Evolutionary conservation across 23 tunicate species (phyloP).

Genomic region (Halocynthia aurantium): DNA sequence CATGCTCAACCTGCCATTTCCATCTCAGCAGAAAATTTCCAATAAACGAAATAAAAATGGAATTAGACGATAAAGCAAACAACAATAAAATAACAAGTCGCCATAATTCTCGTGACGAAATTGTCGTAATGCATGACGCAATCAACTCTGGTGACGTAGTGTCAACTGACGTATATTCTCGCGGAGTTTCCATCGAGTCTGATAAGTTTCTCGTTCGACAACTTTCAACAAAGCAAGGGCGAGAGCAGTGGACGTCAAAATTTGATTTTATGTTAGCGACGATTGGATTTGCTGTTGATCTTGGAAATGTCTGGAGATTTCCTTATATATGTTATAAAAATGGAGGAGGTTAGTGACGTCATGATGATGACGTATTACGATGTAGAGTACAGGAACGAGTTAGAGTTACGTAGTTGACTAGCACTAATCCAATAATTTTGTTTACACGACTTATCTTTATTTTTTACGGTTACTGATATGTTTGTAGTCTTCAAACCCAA

Average conservation of each 20-base stretch:
- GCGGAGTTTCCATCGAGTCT: conserved; percentile 19
- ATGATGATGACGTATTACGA: too few species aligned
- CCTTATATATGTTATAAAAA: conserved; percentile 72
- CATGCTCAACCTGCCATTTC: too few species aligned
- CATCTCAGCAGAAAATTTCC: too few species aligned
- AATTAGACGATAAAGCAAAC: conserved; percentile 2
- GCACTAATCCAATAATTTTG: too few species aligned
- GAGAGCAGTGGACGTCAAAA: conserved; percentile 63
- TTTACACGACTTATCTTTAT: too few species aligned
- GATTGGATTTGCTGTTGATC: conserved; percentile 86
- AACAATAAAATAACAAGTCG: conserved; percentile 4
- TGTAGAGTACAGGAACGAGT: not conserved
- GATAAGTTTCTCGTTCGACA: conserved; percentile 24
- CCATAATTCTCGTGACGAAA: not conserved
- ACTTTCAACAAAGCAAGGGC: not conserved
- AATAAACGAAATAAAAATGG: not conserved
- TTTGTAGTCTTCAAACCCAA: too few species aligned
- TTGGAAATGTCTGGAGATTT: conserved; percentile 89
- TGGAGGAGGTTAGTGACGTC: conserved; percentile 73
- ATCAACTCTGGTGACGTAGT: not conserved
- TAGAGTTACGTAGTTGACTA: too few species aligned
- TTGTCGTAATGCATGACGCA: not conserved
- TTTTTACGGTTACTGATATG: too few species aligned
- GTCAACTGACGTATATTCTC: not conserved
- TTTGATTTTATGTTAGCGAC: conserved; percentile 61